These are phyloP conservation scores for Halcyon malimbica DNA, from an alignment of 2,113 vertebrate genomes.

Conservation along the genomic window DNA sequence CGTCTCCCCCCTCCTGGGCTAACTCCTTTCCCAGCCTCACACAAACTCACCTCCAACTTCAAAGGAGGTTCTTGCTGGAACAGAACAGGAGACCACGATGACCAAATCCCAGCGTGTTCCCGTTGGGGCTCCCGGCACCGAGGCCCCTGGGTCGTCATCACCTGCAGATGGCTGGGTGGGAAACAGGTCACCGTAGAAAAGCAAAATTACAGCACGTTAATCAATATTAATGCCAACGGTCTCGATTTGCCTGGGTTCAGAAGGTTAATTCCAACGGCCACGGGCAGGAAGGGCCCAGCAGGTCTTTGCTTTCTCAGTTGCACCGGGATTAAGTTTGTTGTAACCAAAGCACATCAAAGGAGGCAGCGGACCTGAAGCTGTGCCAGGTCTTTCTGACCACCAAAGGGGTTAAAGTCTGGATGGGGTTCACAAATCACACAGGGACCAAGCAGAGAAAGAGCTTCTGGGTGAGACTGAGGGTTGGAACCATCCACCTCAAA, in stretches of 20 bases:
- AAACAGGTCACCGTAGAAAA: not conserved
- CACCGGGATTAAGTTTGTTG: not conserved
- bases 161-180: not conserved
- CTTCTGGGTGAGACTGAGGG: accelerated
- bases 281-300: not conserved
- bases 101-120: accelerated
- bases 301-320: not conserved
- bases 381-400: not conserved
- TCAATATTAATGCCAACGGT: not conserved
- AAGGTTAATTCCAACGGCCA: not conserved
- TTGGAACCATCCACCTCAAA: not conserved
- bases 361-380: not conserved
- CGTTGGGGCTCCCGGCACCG: not conserved
- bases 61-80: not conserved
- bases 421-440: accelerated
- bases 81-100: not conserved
- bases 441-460: not conserved
- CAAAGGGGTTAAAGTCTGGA: not conserved
- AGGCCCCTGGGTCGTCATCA: not conserved
- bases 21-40: not conserved
- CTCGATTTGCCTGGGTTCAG: too few relatives aligned
- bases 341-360: not conserved
- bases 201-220: accelerated
- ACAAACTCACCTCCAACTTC: not conserved
- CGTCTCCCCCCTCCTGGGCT: not conserved